These are phyloP conservation scores for Aphaenogaster ashmeadi DNA, from an alignment of 1,140 invertebrate genomes.

Conservation along the genomic window DNA sequence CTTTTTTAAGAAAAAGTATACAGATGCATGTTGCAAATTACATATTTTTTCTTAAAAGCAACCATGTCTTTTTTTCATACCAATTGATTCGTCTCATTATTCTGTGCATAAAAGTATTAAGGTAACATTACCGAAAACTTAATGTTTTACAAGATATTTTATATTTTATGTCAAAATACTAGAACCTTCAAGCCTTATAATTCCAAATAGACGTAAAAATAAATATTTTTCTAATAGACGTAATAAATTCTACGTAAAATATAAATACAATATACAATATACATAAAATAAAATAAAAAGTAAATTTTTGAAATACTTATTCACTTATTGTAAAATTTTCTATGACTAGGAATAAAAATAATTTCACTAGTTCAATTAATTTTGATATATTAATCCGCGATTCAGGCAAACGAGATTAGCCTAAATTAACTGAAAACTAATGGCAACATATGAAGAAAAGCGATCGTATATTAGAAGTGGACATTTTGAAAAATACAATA, in stretches of 20 bases:
- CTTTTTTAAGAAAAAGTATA: too few relatives aligned
- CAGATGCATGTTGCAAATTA: too few relatives aligned
- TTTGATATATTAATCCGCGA: neutral
- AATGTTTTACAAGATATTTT: too few relatives aligned
- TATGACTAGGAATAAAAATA: neutral
- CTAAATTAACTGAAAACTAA: neutral
- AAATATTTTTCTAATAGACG: neutral
- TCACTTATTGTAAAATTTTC: neutral
- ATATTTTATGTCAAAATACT: too few relatives aligned
- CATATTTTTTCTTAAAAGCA: too few relatives aligned
- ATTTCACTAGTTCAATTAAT: neutral
- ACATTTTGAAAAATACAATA: slow-evolving; percentile 42
- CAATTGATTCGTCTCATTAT: too few relatives aligned
- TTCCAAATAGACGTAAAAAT: too few relatives aligned
- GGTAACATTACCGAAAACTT: too few relatives aligned
- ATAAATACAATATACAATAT: slow-evolving; percentile 1
- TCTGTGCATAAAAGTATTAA: too few relatives aligned
- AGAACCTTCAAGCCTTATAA: too few relatives aligned
- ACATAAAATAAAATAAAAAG: neutral
- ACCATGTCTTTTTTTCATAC: too few relatives aligned
- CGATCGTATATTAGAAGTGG: slow-evolving; percentile 61
- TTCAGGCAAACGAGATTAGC: neutral
- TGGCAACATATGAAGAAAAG: neutral
- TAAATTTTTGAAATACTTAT: neutral
- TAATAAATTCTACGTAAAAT: slow-evolving; percentile 8